phyloP scores from a whole-genome alignment of 2,113 vertebrate genomes.

The Amblyopsis rosae region DNA sequence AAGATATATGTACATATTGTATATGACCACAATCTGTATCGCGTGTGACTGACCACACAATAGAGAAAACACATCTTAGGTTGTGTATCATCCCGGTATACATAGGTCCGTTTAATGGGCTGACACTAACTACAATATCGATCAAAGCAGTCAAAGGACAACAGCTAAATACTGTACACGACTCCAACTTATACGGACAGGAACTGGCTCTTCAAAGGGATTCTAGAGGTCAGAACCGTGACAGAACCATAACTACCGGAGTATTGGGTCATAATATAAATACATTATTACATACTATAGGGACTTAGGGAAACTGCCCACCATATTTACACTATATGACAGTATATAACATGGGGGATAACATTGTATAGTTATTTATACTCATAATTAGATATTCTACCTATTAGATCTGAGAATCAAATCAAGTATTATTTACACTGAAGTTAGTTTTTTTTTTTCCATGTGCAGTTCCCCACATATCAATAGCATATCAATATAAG shows the following conservation, averaged over 20 bases:
- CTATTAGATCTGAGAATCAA: conserved; percentile 35
- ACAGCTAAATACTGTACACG: background rate
- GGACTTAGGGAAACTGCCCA: conserved; percentile 29
- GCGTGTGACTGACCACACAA: background rate
- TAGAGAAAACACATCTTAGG: too few relatives aligned
- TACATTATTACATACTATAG: conserved; percentile 4
- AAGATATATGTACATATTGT: background rate
- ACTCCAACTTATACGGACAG: background rate
- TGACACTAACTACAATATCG: background rate
- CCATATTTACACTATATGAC: conserved; percentile 58
- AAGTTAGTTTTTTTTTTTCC: conserved; percentile 5
- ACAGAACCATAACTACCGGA: conserved; percentile 12
- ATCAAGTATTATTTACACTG: conserved; percentile 56
- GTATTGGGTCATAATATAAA: conserved; percentile 20
- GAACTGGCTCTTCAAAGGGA: conserved; percentile 15
- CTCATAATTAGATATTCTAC: conserved; percentile 48
- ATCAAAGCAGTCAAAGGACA: too few relatives aligned
- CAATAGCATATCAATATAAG: conserved; percentile 18
- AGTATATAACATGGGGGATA: conserved; percentile 11
- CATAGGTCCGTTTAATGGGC: background rate
- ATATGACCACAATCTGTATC: background rate
- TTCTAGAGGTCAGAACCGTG: conserved; percentile 24
- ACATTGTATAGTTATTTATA: conserved; percentile 52
- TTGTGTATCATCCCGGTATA: background rate
- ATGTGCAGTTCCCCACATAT: conserved; percentile 30